These are phyloP conservation scores for Coremacera marginata DNA, from an alignment of 2,888 invertebrate genomes.

Conservation along the genomic window DNA sequence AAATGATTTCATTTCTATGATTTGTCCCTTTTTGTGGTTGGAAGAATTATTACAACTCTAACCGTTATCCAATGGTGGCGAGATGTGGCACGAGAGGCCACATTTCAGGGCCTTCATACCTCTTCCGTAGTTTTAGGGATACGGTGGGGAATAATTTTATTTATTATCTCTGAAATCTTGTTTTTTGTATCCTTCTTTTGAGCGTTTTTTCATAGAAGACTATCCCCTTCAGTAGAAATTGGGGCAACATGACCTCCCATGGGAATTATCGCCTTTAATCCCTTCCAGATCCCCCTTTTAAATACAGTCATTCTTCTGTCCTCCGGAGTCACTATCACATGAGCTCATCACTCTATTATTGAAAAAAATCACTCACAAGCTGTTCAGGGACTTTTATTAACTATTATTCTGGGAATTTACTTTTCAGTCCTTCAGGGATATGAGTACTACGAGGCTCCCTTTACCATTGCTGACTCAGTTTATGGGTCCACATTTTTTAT, in stretches of 20 bases:
- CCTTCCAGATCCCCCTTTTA: too few relatives aligned
- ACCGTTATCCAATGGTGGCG: constrained; percentile 77
- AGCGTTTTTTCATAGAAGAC: constrained; percentile 65
- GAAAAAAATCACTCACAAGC: constrained; percentile 67
- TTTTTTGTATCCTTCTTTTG: constrained; percentile 76
- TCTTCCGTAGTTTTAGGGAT: constrained; percentile 73
- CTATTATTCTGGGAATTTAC: too few relatives aligned
- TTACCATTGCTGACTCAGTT: too few relatives aligned
- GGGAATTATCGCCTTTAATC: constrained; percentile 71
- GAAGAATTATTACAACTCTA: constrained; percentile 57
- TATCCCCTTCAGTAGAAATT: constrained; percentile 73
- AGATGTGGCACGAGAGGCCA: constrained; percentile 77
- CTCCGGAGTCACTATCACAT: constrained; percentile 69
- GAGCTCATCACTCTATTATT: constrained; percentile 70
- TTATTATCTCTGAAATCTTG: constrained; percentile 79
- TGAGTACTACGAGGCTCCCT: constrained; percentile 75
- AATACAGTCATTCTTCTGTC: constrained; percentile 60
- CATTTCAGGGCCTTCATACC: constrained; percentile 77
- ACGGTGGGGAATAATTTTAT: constrained; percentile 79
- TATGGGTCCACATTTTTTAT: too few relatives aligned
- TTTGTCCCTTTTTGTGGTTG: constrained; percentile 71
- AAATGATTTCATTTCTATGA: constrained; percentile 75
- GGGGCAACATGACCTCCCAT: constrained; percentile 76
- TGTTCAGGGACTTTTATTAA: too few relatives aligned
- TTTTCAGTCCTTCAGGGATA: constrained; percentile 53